Percentiles rank a stretch among this genome's conserved stretches.
phyloP scores from a whole-genome alignment of 2,888 invertebrate species.

The Pseudococcus viburni region DNA sequence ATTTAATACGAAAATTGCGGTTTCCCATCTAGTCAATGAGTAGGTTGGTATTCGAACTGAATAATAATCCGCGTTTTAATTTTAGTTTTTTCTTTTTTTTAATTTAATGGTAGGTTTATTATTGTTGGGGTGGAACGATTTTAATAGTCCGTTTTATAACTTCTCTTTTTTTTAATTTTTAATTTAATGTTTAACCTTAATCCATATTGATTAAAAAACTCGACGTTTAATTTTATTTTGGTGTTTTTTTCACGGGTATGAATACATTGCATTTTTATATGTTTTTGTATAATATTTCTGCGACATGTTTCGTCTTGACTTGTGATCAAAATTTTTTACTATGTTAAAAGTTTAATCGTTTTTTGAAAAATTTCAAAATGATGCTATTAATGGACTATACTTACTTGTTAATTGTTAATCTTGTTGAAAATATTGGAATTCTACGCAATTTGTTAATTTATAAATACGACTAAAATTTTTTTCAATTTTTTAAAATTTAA shows the following conservation, averaged over 20 bases:
- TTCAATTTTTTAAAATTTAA: neutral
- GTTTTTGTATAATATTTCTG: neutral
- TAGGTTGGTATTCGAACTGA: neutral
- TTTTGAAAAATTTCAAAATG: neutral
- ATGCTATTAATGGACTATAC: constrained; percentile 10
- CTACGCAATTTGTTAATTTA: neutral
- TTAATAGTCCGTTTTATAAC: neutral
- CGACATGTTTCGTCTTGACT: neutral
- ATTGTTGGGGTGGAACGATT: neutral
- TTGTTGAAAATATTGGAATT: neutral
- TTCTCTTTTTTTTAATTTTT: neutral
- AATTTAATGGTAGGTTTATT: too few species aligned
- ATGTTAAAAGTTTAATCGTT: neutral
- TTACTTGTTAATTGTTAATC: neutral
- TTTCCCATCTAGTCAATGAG: constrained; percentile 23
- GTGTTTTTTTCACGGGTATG: neutral
- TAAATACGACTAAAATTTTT: neutral
- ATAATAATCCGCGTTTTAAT: neutral
- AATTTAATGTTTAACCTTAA: neutral
- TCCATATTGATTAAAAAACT: neutral
- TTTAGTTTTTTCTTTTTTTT: neutral
- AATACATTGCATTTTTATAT: neutral
- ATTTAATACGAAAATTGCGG: neutral
- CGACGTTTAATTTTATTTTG: constrained; percentile 6
- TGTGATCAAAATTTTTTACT: constrained; percentile 12